These are phyloP conservation scores for Oophaga pumilio DNA, from an alignment of 2,113 vertebrate species.

Conservation along the genomic window DNA sequence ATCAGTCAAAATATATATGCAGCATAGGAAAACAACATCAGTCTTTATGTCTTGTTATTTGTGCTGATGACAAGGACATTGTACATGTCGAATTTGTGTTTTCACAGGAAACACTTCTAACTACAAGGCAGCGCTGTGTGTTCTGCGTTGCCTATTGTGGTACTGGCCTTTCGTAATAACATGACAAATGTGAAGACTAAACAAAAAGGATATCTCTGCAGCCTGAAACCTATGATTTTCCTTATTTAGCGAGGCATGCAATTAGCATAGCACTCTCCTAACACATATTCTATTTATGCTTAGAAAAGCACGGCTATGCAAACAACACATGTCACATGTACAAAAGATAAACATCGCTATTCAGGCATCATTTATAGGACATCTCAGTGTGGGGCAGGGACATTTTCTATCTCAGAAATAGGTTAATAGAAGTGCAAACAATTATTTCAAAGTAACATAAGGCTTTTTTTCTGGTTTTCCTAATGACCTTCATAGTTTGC, in stretches of 20 bases:
- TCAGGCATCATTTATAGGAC: slow-evolving; percentile 2
- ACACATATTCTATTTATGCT: slow-evolving; percentile 31
- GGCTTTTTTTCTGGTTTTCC: neutral
- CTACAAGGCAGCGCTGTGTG: slow-evolving; percentile 57
- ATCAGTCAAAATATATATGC: neutral
- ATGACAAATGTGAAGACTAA: slow-evolving; percentile 53
- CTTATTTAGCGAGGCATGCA: neutral
- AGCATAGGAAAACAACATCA: neutral
- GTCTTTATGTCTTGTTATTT: slow-evolving; percentile 32
- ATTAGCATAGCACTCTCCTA: slow-evolving; percentile 13
- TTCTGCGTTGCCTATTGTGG: slow-evolving; percentile 53
- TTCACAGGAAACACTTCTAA: slow-evolving; percentile 60
- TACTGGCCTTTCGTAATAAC: slow-evolving; percentile 57
- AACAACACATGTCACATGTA: slow-evolving; percentile 47
- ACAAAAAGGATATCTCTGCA: slow-evolving; percentile 38
- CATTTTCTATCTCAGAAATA: slow-evolving; percentile 1
- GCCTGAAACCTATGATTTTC: slow-evolving; percentile 42
- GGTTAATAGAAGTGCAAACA: slow-evolving; percentile 6
- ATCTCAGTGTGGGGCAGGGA: slow-evolving; percentile 4
- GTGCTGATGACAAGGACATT: slow-evolving; percentile 60
- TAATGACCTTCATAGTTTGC: neutral
- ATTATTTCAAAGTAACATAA: slow-evolving; percentile 15
- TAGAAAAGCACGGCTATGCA: slow-evolving; percentile 14
- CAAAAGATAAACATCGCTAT: slow-evolving; percentile 28
- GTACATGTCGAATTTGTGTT: slow-evolving; percentile 65